phyloP scores from a whole-genome alignment of 2,888 invertebrate genomes.

The Philopedon plagiatum region DNA sequence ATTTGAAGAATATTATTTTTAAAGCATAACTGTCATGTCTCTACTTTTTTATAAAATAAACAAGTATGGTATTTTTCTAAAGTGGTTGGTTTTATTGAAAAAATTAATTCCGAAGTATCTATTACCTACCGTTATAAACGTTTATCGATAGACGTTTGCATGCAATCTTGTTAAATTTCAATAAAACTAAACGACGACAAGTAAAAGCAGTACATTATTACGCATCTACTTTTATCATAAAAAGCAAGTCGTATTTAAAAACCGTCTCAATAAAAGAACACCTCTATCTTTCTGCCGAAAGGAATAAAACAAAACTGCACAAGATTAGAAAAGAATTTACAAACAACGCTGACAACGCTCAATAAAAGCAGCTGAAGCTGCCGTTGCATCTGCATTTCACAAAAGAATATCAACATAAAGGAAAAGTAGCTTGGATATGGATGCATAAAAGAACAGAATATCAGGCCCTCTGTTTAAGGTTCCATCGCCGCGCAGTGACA shows the following conservation, averaged over 20 bases:
- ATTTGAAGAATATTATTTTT: too few relatives aligned
- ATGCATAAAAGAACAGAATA: conserved; percentile 6
- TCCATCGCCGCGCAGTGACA: neutral
- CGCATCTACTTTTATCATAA: too few relatives aligned
- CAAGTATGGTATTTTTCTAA: too few relatives aligned
- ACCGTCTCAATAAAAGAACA: neutral
- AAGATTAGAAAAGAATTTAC: neutral
- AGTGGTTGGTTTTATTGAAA: too few relatives aligned
- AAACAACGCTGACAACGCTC: neutral
- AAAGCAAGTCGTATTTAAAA: neutral
- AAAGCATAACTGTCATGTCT: too few relatives aligned
- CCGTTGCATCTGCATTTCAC: conserved; percentile 15
- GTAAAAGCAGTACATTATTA: too few relatives aligned
- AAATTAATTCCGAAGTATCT: too few relatives aligned
- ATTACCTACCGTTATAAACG: too few relatives aligned
- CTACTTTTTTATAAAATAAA: too few relatives aligned
- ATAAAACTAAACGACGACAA: too few relatives aligned
- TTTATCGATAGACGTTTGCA: too few relatives aligned
- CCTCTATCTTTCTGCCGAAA: neutral
- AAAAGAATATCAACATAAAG: conserved; percentile 10
- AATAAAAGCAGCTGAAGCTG: conserved; percentile 3
- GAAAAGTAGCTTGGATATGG: conserved; percentile 5
- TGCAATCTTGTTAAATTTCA: too few relatives aligned
- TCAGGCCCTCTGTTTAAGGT: neutral
- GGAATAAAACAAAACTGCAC: neutral